These are phyloP conservation scores for Aphelocoma californica DNA, from an alignment of 2,797 vertebrate genomes.

Conservation along the genomic window DNA sequence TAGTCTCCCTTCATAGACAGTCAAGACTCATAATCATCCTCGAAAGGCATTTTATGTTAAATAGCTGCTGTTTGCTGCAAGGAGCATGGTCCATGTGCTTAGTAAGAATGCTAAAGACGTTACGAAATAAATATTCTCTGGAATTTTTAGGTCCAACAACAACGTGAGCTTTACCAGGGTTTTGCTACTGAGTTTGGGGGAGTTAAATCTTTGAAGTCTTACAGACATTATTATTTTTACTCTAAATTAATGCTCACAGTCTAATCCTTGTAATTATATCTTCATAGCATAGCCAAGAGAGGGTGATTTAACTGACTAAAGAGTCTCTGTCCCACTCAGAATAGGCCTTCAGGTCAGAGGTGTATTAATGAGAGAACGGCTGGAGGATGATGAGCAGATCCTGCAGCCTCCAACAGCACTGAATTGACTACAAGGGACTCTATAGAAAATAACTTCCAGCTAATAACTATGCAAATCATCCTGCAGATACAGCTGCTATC, in stretches of 20 bases:
- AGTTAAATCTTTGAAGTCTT: background rate
- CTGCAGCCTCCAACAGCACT: background rate
- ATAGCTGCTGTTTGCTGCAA: background rate
- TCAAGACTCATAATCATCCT: background rate
- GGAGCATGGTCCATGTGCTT: background rate
- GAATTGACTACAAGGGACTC: background rate
- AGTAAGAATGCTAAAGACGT: background rate
- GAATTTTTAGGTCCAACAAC: background rate
- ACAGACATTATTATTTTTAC: slow-evolving; percentile 10
- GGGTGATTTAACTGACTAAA: background rate
- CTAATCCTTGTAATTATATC: background rate
- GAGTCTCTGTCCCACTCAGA: background rate
- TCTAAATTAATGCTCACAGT: background rate
- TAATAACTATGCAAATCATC: background rate
- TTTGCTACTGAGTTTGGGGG: background rate
- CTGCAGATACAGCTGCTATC: background rate
- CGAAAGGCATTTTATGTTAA: background rate
- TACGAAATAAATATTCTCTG: background rate
- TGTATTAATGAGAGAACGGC: background rate
- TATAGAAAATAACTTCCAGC: background rate
- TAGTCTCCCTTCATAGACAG: background rate
- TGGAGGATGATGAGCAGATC: background rate
- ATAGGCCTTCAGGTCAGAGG: background rate
- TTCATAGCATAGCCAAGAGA: background rate
- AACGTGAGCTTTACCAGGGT: background rate